A percentile compares a stretch with the other conserved stretches of the same genome.
These are phyloP conservation scores for Pentamera pediparva DNA, from an alignment of 53 echinoderm and acorn worm species.

Conservation along the genomic window DNA sequence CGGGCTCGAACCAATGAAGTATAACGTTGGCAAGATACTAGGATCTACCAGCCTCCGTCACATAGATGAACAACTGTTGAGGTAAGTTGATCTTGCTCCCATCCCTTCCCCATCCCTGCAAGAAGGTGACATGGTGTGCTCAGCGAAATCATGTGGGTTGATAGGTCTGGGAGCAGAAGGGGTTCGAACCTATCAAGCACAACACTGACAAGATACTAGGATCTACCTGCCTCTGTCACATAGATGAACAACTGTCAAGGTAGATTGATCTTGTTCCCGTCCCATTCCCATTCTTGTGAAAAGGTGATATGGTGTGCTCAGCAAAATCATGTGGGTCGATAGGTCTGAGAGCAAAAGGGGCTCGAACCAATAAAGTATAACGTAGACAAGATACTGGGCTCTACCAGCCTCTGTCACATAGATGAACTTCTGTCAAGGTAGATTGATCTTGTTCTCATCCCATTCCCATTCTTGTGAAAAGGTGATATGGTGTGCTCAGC, in stretches of 20 bases:
- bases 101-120: too few relatives aligned
- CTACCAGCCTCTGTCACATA: constrained; percentile 86
- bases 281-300: too few relatives aligned
- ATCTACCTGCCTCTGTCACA: constrained; percentile 85
- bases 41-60: constrained; percentile 87
- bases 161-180: constrained; percentile 60
- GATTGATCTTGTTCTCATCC: too few relatives aligned
- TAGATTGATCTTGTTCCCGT: constrained; percentile 56
- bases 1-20: constrained; percentile 50
- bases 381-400: constrained; percentile 73
- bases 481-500: too few relatives aligned
- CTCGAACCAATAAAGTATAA: constrained; percentile 59
- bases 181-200: constrained; percentile 53
- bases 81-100: too few relatives aligned
- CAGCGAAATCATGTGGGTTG: too few relatives aligned
- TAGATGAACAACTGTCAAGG: constrained; percentile 90
- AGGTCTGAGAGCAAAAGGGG: constrained; percentile 59
- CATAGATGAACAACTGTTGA: constrained; percentile 81
- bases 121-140: too few relatives aligned
- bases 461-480: too few relatives aligned
- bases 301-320: too few relatives aligned
- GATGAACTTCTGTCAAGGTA: constrained; percentile 92
- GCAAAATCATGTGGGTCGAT: too few relatives aligned
- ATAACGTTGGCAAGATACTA: constrained; percentile 79
- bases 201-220: constrained; percentile 75